Percentiles rank a stretch among this genome's conserved stretches.
Conservation (phyloP, 2,888 invertebrate genomes). For the Polylopha cassiicola region DNA sequence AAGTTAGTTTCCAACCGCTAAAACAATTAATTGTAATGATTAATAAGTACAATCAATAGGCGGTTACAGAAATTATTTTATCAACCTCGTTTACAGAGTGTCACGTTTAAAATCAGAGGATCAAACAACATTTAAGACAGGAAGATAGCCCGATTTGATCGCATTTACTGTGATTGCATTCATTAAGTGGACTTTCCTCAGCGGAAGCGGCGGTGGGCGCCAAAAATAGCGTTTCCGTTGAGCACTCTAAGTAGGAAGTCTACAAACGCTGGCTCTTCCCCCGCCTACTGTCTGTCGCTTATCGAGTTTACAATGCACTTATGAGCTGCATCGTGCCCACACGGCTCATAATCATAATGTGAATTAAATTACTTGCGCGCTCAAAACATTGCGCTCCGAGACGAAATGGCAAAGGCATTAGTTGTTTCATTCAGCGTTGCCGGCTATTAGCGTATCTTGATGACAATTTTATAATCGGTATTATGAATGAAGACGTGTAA, state of each 20-base stretch:
- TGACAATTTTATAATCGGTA: too few species aligned
- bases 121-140: slow-evolving; percentile 28
- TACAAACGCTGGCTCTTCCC: slow-evolving; percentile 64
- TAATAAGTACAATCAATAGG: too few species aligned
- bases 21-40: too few species aligned
- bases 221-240: slow-evolving; percentile 75
- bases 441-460: slow-evolving; percentile 11
- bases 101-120: slow-evolving; percentile 11
- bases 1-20: too few species aligned
- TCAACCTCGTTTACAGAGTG: background rate
- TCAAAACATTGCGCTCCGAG: slow-evolving; percentile 33
- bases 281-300: slow-evolving; percentile 71
- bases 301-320: slow-evolving; percentile 73
- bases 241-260: slow-evolving; percentile 73
- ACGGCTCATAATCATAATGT: slow-evolving; percentile 56
- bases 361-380: slow-evolving; percentile 70
- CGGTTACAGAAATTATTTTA: too few species aligned
- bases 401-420: slow-evolving; percentile 13
- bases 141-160: slow-evolving; percentile 35
- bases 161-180: slow-evolving; percentile 44
- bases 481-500: too few species aligned
- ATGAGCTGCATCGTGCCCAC: slow-evolving; percentile 67
- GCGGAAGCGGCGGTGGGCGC: slow-evolving; percentile 71
- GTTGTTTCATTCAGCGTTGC: slow-evolving; percentile 13
- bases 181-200: slow-evolving; percentile 64